Conservation (phyloP, 1,140 invertebrate genomes). For the Glomeris maerens region DNA sequence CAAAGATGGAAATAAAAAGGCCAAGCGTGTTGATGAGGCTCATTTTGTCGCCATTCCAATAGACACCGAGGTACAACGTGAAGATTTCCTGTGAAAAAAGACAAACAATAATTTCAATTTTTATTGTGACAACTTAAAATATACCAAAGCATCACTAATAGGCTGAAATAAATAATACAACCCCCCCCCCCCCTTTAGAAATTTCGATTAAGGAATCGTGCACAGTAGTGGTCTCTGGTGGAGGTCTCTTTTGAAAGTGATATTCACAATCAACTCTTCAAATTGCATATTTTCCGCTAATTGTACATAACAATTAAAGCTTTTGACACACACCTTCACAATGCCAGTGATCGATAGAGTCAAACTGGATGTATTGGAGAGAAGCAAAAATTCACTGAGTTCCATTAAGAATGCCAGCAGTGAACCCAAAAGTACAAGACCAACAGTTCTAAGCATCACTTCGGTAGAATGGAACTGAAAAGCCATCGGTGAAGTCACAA, state of each 20-base stretch:
- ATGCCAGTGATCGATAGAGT: slow-evolving; percentile 91
- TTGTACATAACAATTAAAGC: too few relatives aligned
- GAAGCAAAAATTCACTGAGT: slow-evolving; percentile 80
- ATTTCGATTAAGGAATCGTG: too few relatives aligned
- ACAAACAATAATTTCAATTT: slow-evolving; percentile 11
- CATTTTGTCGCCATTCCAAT: slow-evolving; percentile 69
- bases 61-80: slow-evolving; percentile 68
- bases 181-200: too few relatives aligned
- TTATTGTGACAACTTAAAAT: slow-evolving; percentile 16
- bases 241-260: too few relatives aligned
- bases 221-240: too few relatives aligned
- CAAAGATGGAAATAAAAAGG: slow-evolving; percentile 68
- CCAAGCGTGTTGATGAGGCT: slow-evolving; percentile 70
- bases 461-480: slow-evolving; percentile 33
- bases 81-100: slow-evolving; percentile 61
- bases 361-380: slow-evolving; percentile 90
- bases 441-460: slow-evolving; percentile 27
- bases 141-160: not conserved
- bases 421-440: slow-evolving; percentile 49
- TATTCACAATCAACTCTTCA: too few relatives aligned
- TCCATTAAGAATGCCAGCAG: slow-evolving; percentile 89
- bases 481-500: slow-evolving; percentile 17
- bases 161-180: too few relatives aligned
- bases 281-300: too few relatives aligned
- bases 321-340: slow-evolving; percentile 65